A percentile compares a stretch with the other conserved stretches of the same genome.
phyloP scores from a whole-genome alignment of 1,140 invertebrate genomes.

The Coptotermes formosanus region DNA sequence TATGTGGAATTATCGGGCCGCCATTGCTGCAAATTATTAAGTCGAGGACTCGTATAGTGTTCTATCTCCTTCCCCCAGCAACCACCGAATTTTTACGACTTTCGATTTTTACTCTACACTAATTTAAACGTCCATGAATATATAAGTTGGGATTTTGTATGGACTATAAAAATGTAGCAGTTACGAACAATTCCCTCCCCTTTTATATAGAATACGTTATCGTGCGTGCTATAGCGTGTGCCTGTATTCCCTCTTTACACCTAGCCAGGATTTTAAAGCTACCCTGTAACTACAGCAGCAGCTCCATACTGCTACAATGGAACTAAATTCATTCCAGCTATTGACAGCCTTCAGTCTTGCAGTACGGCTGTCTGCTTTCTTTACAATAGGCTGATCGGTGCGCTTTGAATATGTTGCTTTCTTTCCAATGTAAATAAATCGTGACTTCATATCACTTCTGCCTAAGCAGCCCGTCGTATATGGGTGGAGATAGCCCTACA shows the following conservation, averaged over 20 bases:
- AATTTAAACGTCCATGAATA: not conserved
- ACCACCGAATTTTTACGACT: not conserved
- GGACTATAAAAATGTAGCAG: not conserved
- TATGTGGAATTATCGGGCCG: not conserved
- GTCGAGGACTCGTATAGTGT: not conserved
- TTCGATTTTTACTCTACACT: not conserved
- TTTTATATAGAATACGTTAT: not conserved
- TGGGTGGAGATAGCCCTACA: no score
- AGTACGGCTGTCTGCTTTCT: no score
- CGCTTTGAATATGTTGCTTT: no score
- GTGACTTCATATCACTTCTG: no score
- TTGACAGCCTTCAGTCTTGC: not conserved
- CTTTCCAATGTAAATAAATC: no score
- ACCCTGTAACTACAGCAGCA: not conserved
- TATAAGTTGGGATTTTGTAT: not conserved
- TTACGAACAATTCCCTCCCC: not conserved
- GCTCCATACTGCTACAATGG: not conserved
- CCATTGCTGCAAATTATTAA: not conserved
- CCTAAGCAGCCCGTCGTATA: no score
- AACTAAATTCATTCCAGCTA: not conserved
- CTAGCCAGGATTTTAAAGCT: not conserved
- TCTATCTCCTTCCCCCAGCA: no score
- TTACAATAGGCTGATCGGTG: no score
- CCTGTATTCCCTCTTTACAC: not conserved
- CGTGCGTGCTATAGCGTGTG: not conserved